Evolutionary conservation across 64 coral and sea anemone genomes (phyloP).

Genomic region (Actinia tenebrosa): DNA sequence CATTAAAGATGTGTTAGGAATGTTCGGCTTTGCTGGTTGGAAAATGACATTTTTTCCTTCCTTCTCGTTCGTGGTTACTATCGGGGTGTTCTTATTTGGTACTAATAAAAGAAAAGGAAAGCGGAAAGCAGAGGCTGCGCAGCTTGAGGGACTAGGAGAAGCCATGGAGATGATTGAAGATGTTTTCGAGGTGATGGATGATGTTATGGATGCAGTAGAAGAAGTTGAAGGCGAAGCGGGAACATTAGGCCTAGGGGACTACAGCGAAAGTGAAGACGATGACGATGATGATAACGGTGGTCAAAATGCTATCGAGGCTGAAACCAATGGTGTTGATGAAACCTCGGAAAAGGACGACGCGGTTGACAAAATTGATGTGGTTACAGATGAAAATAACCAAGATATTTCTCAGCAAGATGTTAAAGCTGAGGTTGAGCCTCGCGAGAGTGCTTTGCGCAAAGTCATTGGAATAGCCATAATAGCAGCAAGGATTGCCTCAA

Average conservation of each 20-base stretch:
- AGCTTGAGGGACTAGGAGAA: constrained; percentile 55
- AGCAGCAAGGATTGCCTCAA: constrained; percentile 32
- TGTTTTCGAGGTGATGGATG: constrained; percentile 80
- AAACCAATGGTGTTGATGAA: background rate
- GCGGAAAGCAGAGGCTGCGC: constrained; percentile 45
- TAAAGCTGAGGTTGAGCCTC: background rate
- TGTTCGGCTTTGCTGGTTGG: constrained; percentile 83
- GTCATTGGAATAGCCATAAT: constrained; percentile 40
- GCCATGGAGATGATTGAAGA: constrained; percentile 80
- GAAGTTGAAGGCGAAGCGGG: constrained; percentile 37
- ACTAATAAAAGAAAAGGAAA: constrained; percentile 87
- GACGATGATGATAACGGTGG: background rate
- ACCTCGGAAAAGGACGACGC: background rate
- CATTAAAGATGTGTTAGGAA: constrained; percentile 72
- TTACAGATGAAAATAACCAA: background rate
- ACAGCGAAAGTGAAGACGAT: constrained; percentile 18
- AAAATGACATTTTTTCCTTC: constrained; percentile 94
- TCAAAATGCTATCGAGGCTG: background rate
- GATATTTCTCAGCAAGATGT: background rate
- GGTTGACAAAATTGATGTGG: background rate
- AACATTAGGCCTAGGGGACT: constrained; percentile 13
- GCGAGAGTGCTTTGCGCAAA: constrained; percentile 5
- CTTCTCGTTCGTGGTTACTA: constrained; percentile 82
- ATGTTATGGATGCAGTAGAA: constrained; percentile 77
- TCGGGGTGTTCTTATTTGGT: constrained; percentile 84